Percentiles rank a stretch among this genome's conserved stretches.
Conservation (phyloP, 2,797 vertebrate genomes). For the Anniella stebbinsi region DNA sequence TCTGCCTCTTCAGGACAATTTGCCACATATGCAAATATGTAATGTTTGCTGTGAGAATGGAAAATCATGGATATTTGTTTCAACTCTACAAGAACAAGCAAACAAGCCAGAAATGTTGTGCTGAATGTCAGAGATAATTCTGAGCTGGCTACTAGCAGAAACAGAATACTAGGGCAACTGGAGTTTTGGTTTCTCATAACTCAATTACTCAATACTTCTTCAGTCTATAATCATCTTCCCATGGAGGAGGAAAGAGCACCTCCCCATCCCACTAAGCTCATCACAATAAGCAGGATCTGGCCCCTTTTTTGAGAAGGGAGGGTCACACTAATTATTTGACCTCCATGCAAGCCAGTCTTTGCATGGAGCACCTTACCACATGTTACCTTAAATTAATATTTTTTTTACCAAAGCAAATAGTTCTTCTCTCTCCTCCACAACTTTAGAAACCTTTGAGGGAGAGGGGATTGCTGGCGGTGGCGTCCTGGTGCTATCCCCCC, state of each 20-base stretch:
- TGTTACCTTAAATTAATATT: not conserved
- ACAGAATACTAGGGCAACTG: not conserved
- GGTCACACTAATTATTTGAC: not conserved
- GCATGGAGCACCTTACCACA: not conserved
- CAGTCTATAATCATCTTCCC: not conserved
- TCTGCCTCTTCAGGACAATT: constrained; percentile 8
- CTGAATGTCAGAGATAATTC: not conserved
- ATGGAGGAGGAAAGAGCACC: not conserved
- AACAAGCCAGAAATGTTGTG: not conserved
- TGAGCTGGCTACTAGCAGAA: not conserved
- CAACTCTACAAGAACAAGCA: not conserved
- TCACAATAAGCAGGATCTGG: not conserved
- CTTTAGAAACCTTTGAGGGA: too few species aligned
- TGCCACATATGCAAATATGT: not conserved
- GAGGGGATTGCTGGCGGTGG: too few species aligned
- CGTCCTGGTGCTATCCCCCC: too few species aligned
- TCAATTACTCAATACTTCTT: not conserved
- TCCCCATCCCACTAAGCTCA: not conserved
- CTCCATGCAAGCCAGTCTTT: not conserved
- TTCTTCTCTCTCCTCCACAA: too few species aligned
- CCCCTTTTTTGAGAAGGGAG: not conserved
- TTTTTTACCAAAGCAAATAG: too few species aligned
- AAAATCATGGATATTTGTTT: constrained; percentile 21
- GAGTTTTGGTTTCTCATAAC: not conserved
- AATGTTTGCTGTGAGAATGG: not conserved